Percentiles rank a stretch among this genome's conserved stretches.
phyloP scores from a whole-genome alignment of 2,113 vertebrate genomes.

The Psittacula cyanocephala region DNA sequence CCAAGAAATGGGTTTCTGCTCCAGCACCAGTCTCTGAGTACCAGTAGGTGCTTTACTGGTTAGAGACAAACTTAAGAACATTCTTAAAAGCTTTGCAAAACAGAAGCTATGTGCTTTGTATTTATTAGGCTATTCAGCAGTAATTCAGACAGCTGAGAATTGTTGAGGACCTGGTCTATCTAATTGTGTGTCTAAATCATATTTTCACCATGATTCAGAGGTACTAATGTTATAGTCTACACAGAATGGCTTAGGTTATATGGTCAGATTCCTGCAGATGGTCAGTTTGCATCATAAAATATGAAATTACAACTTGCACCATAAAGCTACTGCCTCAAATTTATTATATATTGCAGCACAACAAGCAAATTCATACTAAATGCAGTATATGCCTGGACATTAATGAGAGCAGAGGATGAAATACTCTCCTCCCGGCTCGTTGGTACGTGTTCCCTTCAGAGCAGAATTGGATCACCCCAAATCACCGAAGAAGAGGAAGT shows the following conservation, averaged over 20 bases:
- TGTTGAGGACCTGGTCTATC: slow-evolving; percentile 23
- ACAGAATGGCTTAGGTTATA: background rate
- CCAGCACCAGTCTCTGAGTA: background rate
- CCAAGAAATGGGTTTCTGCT: background rate
- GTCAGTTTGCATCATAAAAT: slow-evolving; percentile 57
- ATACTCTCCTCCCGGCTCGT: slow-evolving; percentile 15
- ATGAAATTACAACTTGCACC: slow-evolving; percentile 48
- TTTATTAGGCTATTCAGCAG: slow-evolving; percentile 28
- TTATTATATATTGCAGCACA: slow-evolving; percentile 54
- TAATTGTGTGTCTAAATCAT: slow-evolving; percentile 56
- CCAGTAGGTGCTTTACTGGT: slow-evolving; percentile 22
- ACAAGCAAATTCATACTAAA: slow-evolving; percentile 62
- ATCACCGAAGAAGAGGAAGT: background rate
- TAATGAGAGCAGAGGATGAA: slow-evolving; percentile 43
- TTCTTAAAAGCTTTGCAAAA: slow-evolving; percentile 36
- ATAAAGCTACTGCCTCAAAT: slow-evolving; percentile 53
- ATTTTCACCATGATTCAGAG: slow-evolving; percentile 9
- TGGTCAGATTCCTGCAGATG: slow-evolving; percentile 25
- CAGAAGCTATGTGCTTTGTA: background rate
- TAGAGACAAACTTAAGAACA: slow-evolving; percentile 5
- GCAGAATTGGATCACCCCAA: background rate
- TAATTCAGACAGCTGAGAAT: slow-evolving; percentile 34
- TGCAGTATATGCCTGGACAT: slow-evolving; percentile 49
- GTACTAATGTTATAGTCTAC: background rate
- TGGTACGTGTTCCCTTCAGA: background rate